A percentile compares a stretch with the other conserved stretches of the same genome.
These are phyloP conservation scores for Pyrgilauda ruficollis DNA, from an alignment of 2,113 vertebrate species.

Conservation along the genomic window DNA sequence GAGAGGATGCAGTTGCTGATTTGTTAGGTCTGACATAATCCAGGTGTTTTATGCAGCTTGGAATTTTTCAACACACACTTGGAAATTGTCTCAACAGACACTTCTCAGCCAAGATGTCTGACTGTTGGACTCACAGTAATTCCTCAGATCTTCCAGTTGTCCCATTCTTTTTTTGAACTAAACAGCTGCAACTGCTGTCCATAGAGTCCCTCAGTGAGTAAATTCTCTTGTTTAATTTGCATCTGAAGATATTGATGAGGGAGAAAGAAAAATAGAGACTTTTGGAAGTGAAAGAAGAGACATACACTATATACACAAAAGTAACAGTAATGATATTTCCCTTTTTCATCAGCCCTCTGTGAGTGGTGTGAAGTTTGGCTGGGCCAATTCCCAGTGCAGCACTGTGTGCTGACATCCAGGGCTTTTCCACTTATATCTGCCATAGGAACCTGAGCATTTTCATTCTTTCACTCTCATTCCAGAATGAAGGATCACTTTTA, in stretches of 20 bases:
- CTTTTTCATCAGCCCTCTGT: not conserved
- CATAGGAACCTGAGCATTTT: not conserved
- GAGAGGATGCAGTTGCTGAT: conserved; percentile 1
- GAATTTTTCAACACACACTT: not conserved
- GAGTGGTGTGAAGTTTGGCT: not conserved
- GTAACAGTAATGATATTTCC: not conserved
- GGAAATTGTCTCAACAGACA: not conserved
- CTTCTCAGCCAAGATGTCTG: not conserved
- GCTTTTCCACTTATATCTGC: fast-evolving
- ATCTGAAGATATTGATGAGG: not conserved
- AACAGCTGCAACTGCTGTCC: not conserved
- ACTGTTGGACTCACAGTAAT: not conserved
- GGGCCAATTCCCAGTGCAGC: not conserved
- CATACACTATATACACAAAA: not conserved
- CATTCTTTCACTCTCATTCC: not conserved
- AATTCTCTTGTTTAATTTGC: not conserved
- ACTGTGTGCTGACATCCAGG: not conserved
- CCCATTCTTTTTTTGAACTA: not conserved
- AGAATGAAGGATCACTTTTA: not conserved
- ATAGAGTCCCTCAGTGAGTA: not conserved
- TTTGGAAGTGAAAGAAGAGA: not conserved
- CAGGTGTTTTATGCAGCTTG: not conserved
- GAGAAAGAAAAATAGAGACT: not conserved
- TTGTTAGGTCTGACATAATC: conserved; percentile 31
- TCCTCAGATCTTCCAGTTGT: not conserved